These are phyloP conservation scores for Zoanthus gigantus DNA, from an alignment of 92 coral and sea anemone genomes.

Conservation along the genomic window DNA sequence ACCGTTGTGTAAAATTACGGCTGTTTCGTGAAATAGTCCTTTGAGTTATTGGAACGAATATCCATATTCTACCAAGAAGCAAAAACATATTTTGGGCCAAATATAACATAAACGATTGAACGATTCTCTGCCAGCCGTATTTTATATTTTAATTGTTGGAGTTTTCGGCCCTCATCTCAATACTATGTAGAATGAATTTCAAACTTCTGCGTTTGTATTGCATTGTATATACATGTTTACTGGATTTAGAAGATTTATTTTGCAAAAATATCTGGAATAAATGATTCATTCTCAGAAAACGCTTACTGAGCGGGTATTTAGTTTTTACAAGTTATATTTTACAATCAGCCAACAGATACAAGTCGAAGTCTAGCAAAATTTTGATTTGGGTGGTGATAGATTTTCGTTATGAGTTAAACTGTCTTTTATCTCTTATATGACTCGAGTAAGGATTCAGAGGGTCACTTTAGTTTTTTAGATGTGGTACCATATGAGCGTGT, in stretches of 20 bases:
- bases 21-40: background rate
- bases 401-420: slow-evolving; percentile 1
- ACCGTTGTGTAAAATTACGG: background rate
- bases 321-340: background rate
- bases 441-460: background rate
- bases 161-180: background rate
- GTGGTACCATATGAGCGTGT: background rate
- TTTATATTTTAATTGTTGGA: slow-evolving; percentile 11
- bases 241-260: background rate
- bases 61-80: background rate
- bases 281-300: background rate
- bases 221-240: background rate
- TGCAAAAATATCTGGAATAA: slow-evolving; percentile 17
- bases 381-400: slow-evolving; percentile 1
- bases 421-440: slow-evolving; percentile 2
- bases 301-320: background rate
- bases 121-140: background rate
- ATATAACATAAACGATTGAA: background rate
- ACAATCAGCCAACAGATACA: background rate
- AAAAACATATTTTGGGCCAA: background rate
- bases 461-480: background rate
- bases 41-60: background rate
- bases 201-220: background rate
- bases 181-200: background rate
- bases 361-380: slow-evolving; percentile 21